Evolutionary conservation across 2,888 invertebrate species (phyloP), one percentile per base, ranked within the genome.

Genomic region (Chydorus sphaericus): DNA sequence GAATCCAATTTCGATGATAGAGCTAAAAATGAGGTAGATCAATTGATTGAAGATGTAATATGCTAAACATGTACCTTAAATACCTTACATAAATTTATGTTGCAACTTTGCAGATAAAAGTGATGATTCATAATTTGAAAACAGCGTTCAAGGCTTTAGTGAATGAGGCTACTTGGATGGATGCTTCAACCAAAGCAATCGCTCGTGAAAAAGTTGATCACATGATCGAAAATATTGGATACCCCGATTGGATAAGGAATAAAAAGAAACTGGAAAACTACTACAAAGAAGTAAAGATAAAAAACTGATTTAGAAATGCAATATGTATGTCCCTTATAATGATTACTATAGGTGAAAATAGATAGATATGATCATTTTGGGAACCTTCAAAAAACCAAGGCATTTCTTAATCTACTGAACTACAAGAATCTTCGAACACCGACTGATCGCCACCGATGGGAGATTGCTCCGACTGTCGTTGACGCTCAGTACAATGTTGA

Each of bases 401-500:
- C 30, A 10, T 58, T 48, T 31, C 26, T 28, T 3, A 30, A 37
- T 11, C 6, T 16, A 14, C 33, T 36, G 7, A 39, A 51, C 11
- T 29, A 52, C 11, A 51, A 54, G 26, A 31, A 30, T 28, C 3
- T 58, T 16, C 10, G 39, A 6, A 14, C 7, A 14, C 14, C 50
- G 6, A 58, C 58, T 29, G 51, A 58, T 58, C 59, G 58, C 16
- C 31, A 49, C 29, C 55, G 57, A 26, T 62, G 62, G 62, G 59
- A 59, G 26, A 59, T 61, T 23, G 54, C 59, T n/a, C 72, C 73
- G 0, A 72, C 73, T 14, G 65, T 74, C 18, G 75, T 77, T 26
- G 77, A 77, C 63, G 76, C 77, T 2, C 77, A 75, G 64, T 77
- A 77, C 66, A 72, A 70, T 59, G 71, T 75, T 16, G 71, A 74